Evolutionary conservation across 2,113 vertebrate genomes (phyloP).

Genomic region (Gasterosteus nipponicus): DNA sequence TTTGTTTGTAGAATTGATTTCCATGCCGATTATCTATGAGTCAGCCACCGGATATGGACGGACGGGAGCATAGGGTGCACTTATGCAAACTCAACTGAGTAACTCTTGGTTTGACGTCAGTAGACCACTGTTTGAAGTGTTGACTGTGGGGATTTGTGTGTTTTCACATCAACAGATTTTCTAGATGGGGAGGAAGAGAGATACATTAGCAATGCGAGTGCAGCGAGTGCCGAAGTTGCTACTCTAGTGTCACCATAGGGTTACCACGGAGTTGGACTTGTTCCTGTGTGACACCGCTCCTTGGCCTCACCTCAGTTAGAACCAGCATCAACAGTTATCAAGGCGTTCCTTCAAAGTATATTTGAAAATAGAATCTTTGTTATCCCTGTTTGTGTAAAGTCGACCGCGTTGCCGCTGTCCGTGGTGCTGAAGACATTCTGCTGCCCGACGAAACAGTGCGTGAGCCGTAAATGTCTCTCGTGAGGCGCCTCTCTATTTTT

Average conservation of each 20-base stretch:
- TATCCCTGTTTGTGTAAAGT: neutral
- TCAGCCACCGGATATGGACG: conserved; percentile 68
- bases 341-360: neutral
- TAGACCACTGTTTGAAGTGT: conserved; percentile 29
- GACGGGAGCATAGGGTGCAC: conserved; percentile 50
- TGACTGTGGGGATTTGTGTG: neutral
- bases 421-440: conserved; percentile 65
- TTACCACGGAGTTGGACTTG: neutral
- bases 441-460: conserved; percentile 22
- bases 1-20: conserved; percentile 74
- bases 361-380: neutral
- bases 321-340: neutral
- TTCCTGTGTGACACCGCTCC: neutral
- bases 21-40: conserved; percentile 72
- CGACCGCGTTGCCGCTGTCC: conserved; percentile 54
- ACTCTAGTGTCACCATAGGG: conserved; percentile 2
- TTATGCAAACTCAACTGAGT: conserved; percentile 73
- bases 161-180: conserved; percentile 1
- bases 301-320: neutral
- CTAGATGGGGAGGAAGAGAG: neutral
- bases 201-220: neutral
- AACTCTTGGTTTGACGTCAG: conserved; percentile 64
- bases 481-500: conserved; percentile 38
- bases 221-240: conserved; percentile 10
- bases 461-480: conserved; percentile 30